phyloP scores from a whole-genome alignment of 30 jellyfish, hydroid and myxozoan species.

The Nemopilema nomurai region DNA sequence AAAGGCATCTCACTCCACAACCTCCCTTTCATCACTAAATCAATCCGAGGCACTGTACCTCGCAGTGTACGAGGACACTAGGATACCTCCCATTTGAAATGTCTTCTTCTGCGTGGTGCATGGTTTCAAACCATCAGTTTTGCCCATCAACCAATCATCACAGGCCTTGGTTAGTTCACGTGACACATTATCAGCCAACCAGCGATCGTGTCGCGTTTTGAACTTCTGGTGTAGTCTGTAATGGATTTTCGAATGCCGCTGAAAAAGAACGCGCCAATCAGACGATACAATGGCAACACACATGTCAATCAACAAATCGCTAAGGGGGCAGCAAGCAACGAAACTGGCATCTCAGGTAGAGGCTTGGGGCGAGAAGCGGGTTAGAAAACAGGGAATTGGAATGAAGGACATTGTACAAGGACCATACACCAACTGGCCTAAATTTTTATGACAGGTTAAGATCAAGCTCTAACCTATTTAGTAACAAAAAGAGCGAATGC shows the following conservation, averaged over 20 bases:
- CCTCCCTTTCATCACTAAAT: not conserved
- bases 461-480: too few relatives aligned
- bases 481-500: too few relatives aligned
- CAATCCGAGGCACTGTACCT: slow-evolving; percentile 57
- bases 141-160: slow-evolving; percentile 93
- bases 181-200: slow-evolving; percentile 90
- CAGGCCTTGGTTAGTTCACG: slow-evolving; percentile 85
- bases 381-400: too few relatives aligned
- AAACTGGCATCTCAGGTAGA: too few relatives aligned
- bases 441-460: too few relatives aligned
- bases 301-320: not conserved
- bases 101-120: slow-evolving; percentile 65
- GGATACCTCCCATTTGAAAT: slow-evolving; percentile 67
- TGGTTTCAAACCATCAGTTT: slow-evolving; percentile 75
- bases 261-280: not conserved
- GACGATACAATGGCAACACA: not conserved
- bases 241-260: slow-evolving; percentile 75
- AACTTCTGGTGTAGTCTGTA: slow-evolving; percentile 59
- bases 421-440: too few relatives aligned
- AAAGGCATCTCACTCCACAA: not conserved
- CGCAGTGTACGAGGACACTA: slow-evolving; percentile 67
- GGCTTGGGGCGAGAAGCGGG: too few relatives aligned
- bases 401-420: too few relatives aligned
- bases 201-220: slow-evolving; percentile 57
- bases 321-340: too few relatives aligned